phyloP scores from a whole-genome alignment of 2,113 vertebrate species.

The Pedetes capensis region DNA sequence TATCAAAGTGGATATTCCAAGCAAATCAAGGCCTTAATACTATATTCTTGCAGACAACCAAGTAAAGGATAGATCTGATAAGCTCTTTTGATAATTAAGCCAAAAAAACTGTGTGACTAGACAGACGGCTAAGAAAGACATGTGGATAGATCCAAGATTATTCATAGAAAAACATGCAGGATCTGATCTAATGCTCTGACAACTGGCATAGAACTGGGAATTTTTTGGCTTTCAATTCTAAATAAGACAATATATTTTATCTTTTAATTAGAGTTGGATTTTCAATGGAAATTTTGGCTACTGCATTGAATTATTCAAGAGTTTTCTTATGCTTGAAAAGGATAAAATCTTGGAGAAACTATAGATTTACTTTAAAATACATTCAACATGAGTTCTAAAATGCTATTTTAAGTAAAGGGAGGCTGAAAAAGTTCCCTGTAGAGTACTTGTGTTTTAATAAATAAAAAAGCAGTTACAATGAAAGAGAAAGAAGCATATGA shows the following conservation, averaged over 20 bases:
- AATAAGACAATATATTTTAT: constrained; percentile 18
- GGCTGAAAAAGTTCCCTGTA: constrained; percentile 49
- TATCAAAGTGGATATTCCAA: not conserved
- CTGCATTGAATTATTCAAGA: not conserved
- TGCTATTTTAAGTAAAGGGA: constrained; percentile 57
- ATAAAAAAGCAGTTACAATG: constrained; percentile 69
- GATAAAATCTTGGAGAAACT: constrained; percentile 43
- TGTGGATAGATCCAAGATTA: not conserved
- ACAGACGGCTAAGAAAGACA: not conserved
- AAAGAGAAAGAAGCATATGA: constrained; percentile 69
- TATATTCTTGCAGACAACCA: not conserved
- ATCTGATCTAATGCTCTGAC: not conserved
- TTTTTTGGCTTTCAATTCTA: constrained; percentile 20
- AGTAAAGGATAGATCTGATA: not conserved
- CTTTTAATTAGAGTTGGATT: constrained; percentile 40
- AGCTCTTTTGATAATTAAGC: not conserved
- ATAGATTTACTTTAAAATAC: not conserved
- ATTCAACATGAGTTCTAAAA: constrained; percentile 36
- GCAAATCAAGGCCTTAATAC: not conserved
- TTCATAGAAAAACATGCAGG: not conserved
- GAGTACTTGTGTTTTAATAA: constrained; percentile 75
- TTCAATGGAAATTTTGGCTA: not conserved
- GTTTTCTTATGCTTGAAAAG: constrained; percentile 14
- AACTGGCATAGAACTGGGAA: not conserved
- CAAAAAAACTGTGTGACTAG: not conserved